Evolutionary conservation across 2,113 vertebrate species (phyloP).

Genomic region (Azemiops feae): DNA sequence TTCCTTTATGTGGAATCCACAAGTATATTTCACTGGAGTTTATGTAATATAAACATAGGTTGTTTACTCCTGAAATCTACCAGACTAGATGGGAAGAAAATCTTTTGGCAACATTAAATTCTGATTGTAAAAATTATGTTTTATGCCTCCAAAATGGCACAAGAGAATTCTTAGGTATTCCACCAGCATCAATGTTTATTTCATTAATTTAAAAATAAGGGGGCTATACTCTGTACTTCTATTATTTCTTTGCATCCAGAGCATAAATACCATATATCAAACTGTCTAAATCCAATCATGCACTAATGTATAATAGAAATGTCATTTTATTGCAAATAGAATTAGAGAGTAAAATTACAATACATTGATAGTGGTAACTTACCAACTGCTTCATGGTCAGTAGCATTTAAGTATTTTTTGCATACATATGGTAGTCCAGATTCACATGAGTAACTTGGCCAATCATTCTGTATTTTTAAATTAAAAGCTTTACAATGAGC

Average conservation of each 20-base stretch:
- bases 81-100: background rate
- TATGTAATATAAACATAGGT: background rate
- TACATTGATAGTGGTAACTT: constrained; percentile 54
- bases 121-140: background rate
- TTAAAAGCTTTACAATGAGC: constrained; percentile 82
- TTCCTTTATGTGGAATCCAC: background rate
- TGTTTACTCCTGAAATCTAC: background rate
- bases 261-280: background rate
- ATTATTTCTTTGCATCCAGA: constrained; percentile 11
- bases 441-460: constrained; percentile 82
- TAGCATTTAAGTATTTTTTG: constrained; percentile 82
- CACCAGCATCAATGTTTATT: background rate
- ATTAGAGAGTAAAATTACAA: background rate
- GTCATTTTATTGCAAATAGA: background rate
- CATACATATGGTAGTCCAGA: constrained; percentile 86
- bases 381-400: constrained; percentile 76
- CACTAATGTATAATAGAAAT: background rate
- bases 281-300: background rate
- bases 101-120: background rate
- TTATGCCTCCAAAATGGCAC: background rate
- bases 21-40: background rate
- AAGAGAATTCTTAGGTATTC: background rate
- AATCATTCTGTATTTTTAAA: constrained; percentile 68
- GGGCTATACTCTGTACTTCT: background rate
- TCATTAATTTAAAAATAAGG: background rate